These are phyloP conservation scores for Plemyria rubiginata DNA, from an alignment of 2,888 invertebrate species.

Conservation along the genomic window DNA sequence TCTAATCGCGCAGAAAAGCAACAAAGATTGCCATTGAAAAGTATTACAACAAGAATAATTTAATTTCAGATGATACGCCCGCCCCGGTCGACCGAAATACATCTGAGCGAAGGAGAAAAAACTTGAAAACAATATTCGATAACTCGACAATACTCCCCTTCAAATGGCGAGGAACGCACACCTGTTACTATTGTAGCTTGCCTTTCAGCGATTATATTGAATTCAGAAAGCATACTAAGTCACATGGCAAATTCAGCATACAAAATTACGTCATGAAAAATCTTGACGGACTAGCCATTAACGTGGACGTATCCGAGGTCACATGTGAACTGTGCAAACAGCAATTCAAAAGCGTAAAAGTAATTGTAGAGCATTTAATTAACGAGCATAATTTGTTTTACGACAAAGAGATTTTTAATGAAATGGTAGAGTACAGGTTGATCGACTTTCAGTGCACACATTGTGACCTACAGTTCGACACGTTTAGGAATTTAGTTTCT, in stretches of 20 bases:
- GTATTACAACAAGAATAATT: conserved; percentile 63
- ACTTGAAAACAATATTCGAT: conserved; percentile 75
- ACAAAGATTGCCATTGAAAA: conserved; percentile 12
- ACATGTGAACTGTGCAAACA: conserved; percentile 67
- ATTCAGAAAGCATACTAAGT: conserved; percentile 69
- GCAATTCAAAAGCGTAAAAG: conserved; percentile 55
- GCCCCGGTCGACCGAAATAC: conserved; percentile 56
- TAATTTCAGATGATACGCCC: conserved; percentile 73
- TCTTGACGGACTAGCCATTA: conserved; percentile 67
- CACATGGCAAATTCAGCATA: conserved; percentile 63
- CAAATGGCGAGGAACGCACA: conserved; percentile 72
- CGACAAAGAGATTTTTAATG: conserved; percentile 62
- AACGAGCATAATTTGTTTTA: conserved; percentile 65
- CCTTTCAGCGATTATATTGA: conserved; percentile 59
- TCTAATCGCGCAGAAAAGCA: conserved; percentile 39
- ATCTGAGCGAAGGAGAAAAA: conserved; percentile 68
- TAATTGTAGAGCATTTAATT: conserved; percentile 69
- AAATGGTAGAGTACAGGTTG: conserved; percentile 64
- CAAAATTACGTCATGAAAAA: conserved; percentile 61
- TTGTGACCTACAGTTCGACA: conserved; percentile 63
- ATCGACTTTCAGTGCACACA: conserved; percentile 60
- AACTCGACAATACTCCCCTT: conserved; percentile 73
- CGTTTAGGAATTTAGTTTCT: conserved; percentile 63
- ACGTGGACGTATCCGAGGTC: conserved; percentile 72
- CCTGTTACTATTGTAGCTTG: conserved; percentile 73